These are phyloP conservation scores for Camponotus floridanus DNA, from an alignment of 1,140 invertebrate species.

Conservation along the genomic window DNA sequence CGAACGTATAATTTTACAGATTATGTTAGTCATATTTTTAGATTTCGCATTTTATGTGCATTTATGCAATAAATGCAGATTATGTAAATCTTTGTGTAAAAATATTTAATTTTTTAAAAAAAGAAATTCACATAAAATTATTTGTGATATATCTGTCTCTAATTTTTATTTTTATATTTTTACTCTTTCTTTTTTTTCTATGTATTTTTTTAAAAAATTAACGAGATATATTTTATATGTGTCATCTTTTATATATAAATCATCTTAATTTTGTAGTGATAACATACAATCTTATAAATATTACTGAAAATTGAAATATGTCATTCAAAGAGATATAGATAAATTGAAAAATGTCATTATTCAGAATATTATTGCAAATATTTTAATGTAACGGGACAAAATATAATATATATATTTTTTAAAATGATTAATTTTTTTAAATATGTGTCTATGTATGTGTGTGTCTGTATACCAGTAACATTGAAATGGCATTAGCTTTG, in stretches of 20 bases:
- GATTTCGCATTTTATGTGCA: background rate
- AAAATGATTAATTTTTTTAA: background rate
- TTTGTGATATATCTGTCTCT: background rate
- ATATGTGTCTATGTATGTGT: too few species aligned
- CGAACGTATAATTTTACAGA: slow-evolving; percentile 9
- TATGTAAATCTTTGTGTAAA: background rate
- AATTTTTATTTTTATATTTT: background rate
- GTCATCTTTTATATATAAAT: too few species aligned
- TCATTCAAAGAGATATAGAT: background rate
- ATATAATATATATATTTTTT: background rate
- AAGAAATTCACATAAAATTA: background rate
- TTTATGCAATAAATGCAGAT: slow-evolving; percentile 1
- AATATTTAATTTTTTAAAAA: background rate
- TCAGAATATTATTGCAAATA: background rate
- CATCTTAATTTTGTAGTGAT: background rate
- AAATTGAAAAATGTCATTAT: background rate
- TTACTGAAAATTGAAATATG: background rate
- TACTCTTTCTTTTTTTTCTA: background rate
- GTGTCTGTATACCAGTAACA: background rate
- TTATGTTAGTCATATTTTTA: background rate
- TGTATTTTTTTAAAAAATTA: background rate
- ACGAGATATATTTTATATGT: background rate
- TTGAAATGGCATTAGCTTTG: too few species aligned
- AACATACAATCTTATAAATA: background rate
- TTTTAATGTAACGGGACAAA: background rate